Evolutionary conservation across 1,140 invertebrate genomes (phyloP), one percentile per base, ranked within the genome.

Genomic region (Coelopa frigida): DNA sequence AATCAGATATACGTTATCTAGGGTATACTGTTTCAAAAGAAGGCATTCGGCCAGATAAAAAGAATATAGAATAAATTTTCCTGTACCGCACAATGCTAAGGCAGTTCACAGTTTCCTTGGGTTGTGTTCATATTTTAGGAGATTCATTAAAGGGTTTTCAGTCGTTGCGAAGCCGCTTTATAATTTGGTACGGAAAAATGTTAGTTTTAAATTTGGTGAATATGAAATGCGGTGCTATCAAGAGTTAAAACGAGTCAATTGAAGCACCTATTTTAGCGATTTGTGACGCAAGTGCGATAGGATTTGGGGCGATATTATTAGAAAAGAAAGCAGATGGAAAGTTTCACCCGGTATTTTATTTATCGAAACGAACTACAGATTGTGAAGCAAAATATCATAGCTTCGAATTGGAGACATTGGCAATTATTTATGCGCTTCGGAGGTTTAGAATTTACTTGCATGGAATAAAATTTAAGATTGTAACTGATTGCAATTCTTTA

Each of bases 351-450:
- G 27, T 29, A 10, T 29, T 29, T 14, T 29, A 29, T 29, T 70
- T 69, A 45, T 69, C 68, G 35, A 55, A 68, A 27, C 49, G 56
- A 18, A 60, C 74, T 8, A 57, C 52, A n/a, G 50, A 51, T 4
- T 46, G 53, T 18, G 73, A 78, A 58, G 53, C 27, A 21, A 69
- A 70, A 26, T 76, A 72, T 44, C 51, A 46, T 4, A 69, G 59
- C 40, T 73, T 72, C 38, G 68, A 77, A 54, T 52, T 72, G 39
- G 74, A 78, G 59, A 64, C 64, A 22, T 50, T 78, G 18, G 74
- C 74, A 2, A 29, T 29, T 29, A 29, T 29, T 29, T 29, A 29
- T 29, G 27, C 27, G 8, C 67, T 77, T 4, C 57, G 72, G 41
- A 71, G 74, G 39, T 77, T 75, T 50, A 29, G 67, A 46, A 50